Evolutionary conservation across 92 coral and sea anemone species (phyloP).

Genomic region (Parazoanthus darwini): DNA sequence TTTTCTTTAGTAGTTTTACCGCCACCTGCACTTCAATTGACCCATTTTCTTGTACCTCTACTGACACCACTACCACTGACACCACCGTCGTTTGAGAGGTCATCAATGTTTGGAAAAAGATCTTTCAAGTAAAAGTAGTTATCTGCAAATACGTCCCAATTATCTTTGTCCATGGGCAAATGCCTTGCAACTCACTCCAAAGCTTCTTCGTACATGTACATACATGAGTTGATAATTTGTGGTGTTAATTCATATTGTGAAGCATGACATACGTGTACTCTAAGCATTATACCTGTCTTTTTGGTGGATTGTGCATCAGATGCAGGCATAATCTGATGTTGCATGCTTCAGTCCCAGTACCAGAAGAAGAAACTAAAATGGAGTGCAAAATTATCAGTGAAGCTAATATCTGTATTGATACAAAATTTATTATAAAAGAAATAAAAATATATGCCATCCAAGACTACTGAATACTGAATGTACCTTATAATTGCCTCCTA

Average conservation of each 20-base stretch:
- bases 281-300: conserved; percentile 27
- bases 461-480: background rate
- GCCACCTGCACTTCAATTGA: too few relatives aligned
- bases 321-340: conserved; percentile 48
- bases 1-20: too few relatives aligned
- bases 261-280: background rate
- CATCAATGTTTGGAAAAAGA: too few relatives aligned
- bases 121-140: too few relatives aligned
- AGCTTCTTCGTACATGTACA: background rate
- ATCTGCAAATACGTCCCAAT: too few relatives aligned
- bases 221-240: background rate
- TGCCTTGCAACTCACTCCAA: too few relatives aligned
- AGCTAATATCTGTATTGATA: background rate
- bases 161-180: too few relatives aligned
- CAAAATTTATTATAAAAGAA: background rate
- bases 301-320: conserved; percentile 44
- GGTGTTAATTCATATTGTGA: background rate
- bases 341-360: conserved; percentile 51
- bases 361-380: conserved; percentile 46
- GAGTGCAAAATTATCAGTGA: background rate
- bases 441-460: background rate
- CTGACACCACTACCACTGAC: too few relatives aligned
- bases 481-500: conserved; percentile 65
- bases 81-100: too few relatives aligned
- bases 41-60: too few relatives aligned